Conservation (phyloP, 2,113 vertebrate species). For the Misgurnus anguillicaudatus region DNA sequence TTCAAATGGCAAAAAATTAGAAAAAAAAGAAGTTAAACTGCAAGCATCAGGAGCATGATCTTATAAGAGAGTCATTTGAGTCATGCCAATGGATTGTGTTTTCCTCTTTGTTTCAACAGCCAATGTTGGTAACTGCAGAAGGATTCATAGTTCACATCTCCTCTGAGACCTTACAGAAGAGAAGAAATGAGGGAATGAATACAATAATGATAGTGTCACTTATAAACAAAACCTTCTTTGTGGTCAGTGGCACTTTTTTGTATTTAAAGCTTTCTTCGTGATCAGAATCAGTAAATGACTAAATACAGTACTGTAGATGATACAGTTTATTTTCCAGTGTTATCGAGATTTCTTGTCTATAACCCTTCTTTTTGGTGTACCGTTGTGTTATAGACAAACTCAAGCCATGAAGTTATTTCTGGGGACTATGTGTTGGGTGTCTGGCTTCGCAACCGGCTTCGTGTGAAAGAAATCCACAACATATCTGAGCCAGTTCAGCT, state of each 20-base stretch:
- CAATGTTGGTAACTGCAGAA: neutral
- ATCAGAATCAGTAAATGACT: too few relatives aligned
- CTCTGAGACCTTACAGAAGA: conserved; percentile 53
- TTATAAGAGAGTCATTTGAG: too few relatives aligned
- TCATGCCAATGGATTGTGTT: neutral
- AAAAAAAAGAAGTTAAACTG: too few relatives aligned
- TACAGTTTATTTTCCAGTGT: neutral
- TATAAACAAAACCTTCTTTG: conserved; percentile 61
- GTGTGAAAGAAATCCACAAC: conserved; percentile 64
- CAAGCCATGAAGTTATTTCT: neutral
- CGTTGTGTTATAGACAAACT: neutral
- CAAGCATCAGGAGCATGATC: too few relatives aligned
- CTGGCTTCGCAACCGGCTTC: too few relatives aligned
- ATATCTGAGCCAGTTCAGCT: conserved; percentile 79
- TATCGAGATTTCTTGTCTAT: too few relatives aligned
- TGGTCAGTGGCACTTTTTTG: conserved; percentile 52
- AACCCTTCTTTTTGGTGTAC: neutral
- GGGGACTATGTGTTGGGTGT: conserved; percentile 74
- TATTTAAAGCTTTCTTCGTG: neutral
- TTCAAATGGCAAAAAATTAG: too few relatives aligned
- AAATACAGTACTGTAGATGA: too few relatives aligned
- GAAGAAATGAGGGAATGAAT: neutral
- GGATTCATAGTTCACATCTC: conserved; percentile 57
- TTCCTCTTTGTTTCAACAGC: conserved; percentile 9
- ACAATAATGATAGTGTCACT: conserved; percentile 55